Conservation (phyloP, 2,888 invertebrate genomes). For the Keiferia lycopersicella region DNA sequence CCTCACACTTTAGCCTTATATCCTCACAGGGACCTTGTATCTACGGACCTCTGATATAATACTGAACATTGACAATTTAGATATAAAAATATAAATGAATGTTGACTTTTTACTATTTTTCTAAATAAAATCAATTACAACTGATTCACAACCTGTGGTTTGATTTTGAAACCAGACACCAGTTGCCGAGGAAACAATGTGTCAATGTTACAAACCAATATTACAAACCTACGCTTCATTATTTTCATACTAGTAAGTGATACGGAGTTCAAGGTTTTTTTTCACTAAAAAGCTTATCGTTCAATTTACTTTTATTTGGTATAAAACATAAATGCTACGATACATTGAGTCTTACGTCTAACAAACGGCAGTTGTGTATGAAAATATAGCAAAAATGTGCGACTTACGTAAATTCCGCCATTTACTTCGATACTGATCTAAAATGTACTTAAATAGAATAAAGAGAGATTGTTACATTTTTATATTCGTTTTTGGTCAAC, state of each 20-base stretch:
- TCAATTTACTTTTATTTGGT: conserved; percentile 19
- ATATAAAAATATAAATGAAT: background rate
- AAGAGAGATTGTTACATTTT: too few species aligned
- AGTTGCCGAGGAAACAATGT: background rate
- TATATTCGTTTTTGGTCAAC: too few species aligned
- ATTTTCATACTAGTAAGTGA: too few species aligned
- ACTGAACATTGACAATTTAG: background rate
- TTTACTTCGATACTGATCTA: background rate
- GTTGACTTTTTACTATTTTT: background rate
- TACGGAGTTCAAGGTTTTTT: too few species aligned
- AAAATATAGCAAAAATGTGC: conserved; percentile 16
- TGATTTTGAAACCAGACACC: background rate
- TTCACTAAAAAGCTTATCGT: background rate
- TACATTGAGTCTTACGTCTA: conserved; percentile 10
- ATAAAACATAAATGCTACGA: conserved; percentile 18
- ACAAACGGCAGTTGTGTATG: conserved; percentile 2
- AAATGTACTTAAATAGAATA: too few species aligned
- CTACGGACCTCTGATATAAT: background rate
- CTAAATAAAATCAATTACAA: conserved; percentile 11
- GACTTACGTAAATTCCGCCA: background rate
- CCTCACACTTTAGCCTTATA: too few species aligned
- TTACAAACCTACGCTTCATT: too few species aligned
- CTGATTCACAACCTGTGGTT: conserved; percentile 2
- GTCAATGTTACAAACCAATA: too few species aligned
- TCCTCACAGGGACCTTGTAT: too few species aligned